Percentiles rank a stretch among this genome's conserved stretches.
These are phyloP conservation scores for Geococcyx californianus DNA, from an alignment of 2,113 vertebrate genomes.

Conservation along the genomic window DNA sequence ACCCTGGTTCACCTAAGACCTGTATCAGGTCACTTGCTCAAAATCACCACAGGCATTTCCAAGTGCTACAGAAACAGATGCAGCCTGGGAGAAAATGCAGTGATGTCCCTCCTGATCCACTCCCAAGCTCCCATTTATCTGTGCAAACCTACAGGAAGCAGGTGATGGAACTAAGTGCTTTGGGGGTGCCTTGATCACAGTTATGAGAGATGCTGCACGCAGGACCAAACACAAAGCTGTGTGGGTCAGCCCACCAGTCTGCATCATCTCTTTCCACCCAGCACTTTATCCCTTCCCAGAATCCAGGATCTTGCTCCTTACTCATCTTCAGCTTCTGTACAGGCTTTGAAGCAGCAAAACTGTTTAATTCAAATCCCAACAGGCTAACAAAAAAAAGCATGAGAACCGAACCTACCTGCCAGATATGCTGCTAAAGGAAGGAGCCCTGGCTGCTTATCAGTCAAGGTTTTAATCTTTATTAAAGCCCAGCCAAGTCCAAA, in stretches of 20 bases:
- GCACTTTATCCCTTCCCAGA: not conserved
- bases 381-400: not conserved
- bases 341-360: not conserved
- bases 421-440: not conserved
- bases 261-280: rapidly evolving
- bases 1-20: not conserved
- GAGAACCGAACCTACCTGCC: not conserved
- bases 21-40: not conserved
- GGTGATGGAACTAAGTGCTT: not conserved
- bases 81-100: not conserved
- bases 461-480: not conserved
- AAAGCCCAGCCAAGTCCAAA: not conserved
- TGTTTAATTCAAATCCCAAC: not conserved
- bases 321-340: not conserved
- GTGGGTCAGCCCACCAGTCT: too few species aligned
- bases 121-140: not conserved
- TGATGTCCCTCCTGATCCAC: rapidly evolving
- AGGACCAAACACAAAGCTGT: not conserved
- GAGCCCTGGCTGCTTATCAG: not conserved
- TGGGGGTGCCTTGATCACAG: rapidly evolving
- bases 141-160: not conserved
- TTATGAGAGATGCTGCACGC: rapidly evolving
- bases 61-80: rapidly evolving
- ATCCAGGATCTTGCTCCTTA: not conserved
- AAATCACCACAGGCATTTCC: not conserved